These are phyloP conservation scores for Bombyx huttoni DNA, from an alignment of 2,888 invertebrate genomes.

Conservation along the genomic window DNA sequence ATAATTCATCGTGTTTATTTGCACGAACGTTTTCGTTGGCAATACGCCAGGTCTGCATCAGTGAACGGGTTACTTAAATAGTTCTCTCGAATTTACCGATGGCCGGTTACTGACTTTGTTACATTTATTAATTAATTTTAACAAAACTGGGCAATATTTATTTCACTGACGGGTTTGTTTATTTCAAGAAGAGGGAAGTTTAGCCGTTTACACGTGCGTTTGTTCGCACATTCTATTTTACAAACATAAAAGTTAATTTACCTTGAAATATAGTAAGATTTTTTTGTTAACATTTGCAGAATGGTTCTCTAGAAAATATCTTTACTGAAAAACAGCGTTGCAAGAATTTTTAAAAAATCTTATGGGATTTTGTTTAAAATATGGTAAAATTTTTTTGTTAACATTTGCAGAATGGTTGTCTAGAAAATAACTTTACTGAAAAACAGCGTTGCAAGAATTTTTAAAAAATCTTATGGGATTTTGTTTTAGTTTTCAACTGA, in stretches of 20 bases:
- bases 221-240: background rate
- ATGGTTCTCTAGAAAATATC: background rate
- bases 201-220: background rate
- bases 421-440: background rate
- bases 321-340: too few relatives aligned
- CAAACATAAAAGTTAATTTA: background rate
- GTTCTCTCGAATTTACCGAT: constrained; percentile 6
- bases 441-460: background rate
- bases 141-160: background rate
- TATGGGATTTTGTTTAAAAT: too few relatives aligned
- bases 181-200: background rate
- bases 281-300: background rate
- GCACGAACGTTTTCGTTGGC: constrained; percentile 11
- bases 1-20: background rate
- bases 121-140: background rate
- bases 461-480: background rate
- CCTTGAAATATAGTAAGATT: background rate
- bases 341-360: too few relatives aligned
- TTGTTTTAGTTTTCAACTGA: background rate
- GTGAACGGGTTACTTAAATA: constrained; percentile 22
- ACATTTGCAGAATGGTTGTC: background rate
- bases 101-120: background rate
- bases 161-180: background rate
- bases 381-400: background rate
- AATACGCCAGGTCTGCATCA: constrained; percentile 15